A percentile compares a stretch with the other conserved stretches of the same genome.
Evolutionary conservation across 2,113 vertebrate species (phyloP).

Genomic region (Pterophyllum scalare): DNA sequence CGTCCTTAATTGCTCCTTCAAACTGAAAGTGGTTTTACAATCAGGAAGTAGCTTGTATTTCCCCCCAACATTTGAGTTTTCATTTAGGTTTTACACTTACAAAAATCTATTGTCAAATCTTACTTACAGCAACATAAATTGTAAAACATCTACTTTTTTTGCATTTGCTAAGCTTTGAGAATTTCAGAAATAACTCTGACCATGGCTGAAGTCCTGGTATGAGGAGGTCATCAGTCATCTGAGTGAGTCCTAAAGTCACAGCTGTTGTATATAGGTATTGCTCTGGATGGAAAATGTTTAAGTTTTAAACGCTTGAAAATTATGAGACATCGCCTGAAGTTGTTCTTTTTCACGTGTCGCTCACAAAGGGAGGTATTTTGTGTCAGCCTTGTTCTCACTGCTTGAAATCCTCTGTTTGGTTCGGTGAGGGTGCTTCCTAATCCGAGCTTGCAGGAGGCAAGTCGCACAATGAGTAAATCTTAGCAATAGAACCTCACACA

Average conservation of each 20-base stretch:
- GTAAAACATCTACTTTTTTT: neutral
- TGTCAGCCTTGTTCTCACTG: neutral
- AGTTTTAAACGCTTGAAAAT: neutral
- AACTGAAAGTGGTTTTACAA: neutral
- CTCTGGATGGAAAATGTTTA: neutral
- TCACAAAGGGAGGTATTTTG: neutral
- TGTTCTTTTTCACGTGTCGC: neutral
- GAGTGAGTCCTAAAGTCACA: neutral
- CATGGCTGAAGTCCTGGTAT: neutral
- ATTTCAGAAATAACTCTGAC: constrained; percentile 4
- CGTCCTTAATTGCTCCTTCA: neutral
- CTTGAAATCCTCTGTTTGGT: neutral
- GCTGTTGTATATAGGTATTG: neutral
- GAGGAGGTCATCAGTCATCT: neutral
- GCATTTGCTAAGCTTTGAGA: neutral
- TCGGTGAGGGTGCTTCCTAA: neutral
- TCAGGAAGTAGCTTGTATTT: neutral
- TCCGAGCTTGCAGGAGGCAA: neutral
- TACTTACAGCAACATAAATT: neutral
- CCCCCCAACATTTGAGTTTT: neutral
- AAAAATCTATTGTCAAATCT: neutral
- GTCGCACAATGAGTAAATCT: neutral
- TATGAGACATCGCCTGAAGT: neutral
- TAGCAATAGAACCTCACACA: neutral
- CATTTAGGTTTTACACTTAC: neutral